Evolutionary conservation across 2,888 invertebrate species (phyloP), one percentile per base, ranked within the genome.

Genomic region (Cecidostiba fungosa): DNA sequence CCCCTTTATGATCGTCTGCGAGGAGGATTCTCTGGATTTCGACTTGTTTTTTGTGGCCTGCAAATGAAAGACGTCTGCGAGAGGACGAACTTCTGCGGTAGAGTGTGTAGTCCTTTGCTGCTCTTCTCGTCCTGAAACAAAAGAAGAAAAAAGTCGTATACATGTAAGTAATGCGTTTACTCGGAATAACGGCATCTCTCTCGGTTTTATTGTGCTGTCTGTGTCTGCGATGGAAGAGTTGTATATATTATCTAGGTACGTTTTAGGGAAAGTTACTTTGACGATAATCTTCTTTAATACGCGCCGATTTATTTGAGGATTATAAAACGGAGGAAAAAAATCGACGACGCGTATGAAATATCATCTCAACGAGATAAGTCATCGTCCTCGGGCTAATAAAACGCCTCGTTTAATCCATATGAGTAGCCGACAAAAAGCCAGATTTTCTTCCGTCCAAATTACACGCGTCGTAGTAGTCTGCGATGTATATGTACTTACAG

Each of bases 121-220:
- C 43, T 43, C 43, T 0, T 43, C 43, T 72, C 47, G 72, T 39
- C 43, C 83, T 83, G 83, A 32, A 83, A 83, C 77, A 77, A 72
- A 83, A 62, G 8, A 23, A 8, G 16, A 59, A 16, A 59, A 8
- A 59, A 43, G n/a, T n/a, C n/a, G n/a, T n/a, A 78, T 59, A 73
- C 19, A n/a, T 29, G 59, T 47, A 62, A 72, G 77, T 83, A 73
- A 83, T 83, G 73, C 70, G 77, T 78, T 83, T 83, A 73, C 77
- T 62, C 50, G 77, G 77, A 77, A 78, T 78, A 83, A 77, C 70
- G 83, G 72, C 4, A 62, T 19, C 32, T 26, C 29, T 77, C n/a
- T 10, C 16, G 32, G 36, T 59, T 59, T 69, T 80, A 73, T 81
- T 81, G 32, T 73, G 59, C 10, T 8, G 8, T 1, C 3, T 1